These are phyloP conservation scores for Merluccius polli DNA, from an alignment of 2,797 vertebrate genomes.

Conservation along the genomic window DNA sequence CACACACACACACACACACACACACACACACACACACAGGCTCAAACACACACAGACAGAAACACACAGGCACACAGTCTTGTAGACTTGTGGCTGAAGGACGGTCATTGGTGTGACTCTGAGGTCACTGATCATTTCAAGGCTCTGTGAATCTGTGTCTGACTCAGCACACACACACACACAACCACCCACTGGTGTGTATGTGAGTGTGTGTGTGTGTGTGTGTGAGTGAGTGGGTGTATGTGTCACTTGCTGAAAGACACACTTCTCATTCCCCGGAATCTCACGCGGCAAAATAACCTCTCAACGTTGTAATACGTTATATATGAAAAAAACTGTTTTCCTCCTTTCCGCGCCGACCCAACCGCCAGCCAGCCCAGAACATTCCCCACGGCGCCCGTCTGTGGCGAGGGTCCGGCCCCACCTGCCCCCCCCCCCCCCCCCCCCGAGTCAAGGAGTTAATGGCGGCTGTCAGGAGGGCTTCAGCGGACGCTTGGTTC, in stretches of 20 bases:
- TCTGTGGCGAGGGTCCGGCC: not conserved
- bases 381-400: not conserved
- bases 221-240: too few relatives aligned
- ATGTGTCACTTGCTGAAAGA: not conserved
- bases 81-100: not conserved
- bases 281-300: not conserved
- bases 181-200: not conserved
- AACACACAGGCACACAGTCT: not conserved
- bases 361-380: not conserved
- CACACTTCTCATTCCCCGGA: not conserved
- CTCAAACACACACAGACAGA: not conserved
- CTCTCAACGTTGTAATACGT: too few relatives aligned
- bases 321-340: too few relatives aligned
- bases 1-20: not conserved
- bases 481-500: not conserved
- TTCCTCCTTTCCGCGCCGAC: not conserved
- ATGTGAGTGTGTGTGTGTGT: too few relatives aligned
- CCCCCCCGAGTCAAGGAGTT: not conserved
- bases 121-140: slow-evolving; percentile 47
- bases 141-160: slow-evolving; percentile 41
- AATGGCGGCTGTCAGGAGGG: not conserved
- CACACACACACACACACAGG: not conserved
- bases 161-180: slow-evolving; percentile 41
- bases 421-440: not conserved
- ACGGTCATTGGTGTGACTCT: not conserved